Evolutionary conservation across 1,140 invertebrate species (phyloP).

Genomic region (Sinella curviseta): DNA sequence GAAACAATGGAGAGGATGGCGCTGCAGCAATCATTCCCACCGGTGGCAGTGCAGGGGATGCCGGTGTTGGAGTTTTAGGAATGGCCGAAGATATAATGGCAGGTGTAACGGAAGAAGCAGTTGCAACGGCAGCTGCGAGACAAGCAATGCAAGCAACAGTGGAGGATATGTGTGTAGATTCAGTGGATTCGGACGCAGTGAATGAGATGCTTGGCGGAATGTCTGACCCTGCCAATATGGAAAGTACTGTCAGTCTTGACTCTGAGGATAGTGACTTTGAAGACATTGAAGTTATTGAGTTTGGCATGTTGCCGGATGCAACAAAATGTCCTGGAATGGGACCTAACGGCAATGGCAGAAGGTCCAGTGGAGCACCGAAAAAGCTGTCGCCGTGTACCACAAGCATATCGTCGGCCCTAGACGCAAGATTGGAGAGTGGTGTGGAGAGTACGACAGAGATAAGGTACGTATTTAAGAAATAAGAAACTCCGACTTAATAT

Average conservation of each 20-base stretch:
- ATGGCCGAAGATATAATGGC: conserved; percentile 37
- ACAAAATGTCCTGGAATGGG: conserved; percentile 9
- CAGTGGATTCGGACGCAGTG: conserved; percentile 30
- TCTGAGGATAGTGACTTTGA: conserved; percentile 73
- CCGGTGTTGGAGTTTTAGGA: conserved; percentile 22
- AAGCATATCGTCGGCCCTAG: conserved; percentile 51
- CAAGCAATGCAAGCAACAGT: background rate
- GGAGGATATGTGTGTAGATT: conserved; percentile 42
- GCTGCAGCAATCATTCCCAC: conserved; percentile 1
- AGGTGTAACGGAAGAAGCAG: conserved; percentile 43
- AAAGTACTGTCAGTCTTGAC: conserved; percentile 55
- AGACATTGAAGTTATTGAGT: conserved; percentile 53
- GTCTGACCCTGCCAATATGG: background rate
- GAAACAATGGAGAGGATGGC: conserved; percentile 30
- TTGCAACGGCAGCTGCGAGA: background rate
- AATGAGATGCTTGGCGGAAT: conserved; percentile 21
- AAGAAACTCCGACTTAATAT: no score
- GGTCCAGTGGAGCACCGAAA: background rate
- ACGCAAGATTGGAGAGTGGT: conserved; percentile 51
- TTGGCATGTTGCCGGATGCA: background rate
- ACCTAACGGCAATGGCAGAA: background rate
- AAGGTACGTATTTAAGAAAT: no score
- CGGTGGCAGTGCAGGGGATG: conserved; percentile 16
- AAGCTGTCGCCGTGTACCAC: conserved; percentile 37
- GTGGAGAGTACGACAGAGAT: conserved; percentile 50